Evolutionary conservation across 53 echinoderm and acorn worm species (phyloP), one percentile per base, ranked within the genome.

Genomic region (Echinometra lucunter): DNA sequence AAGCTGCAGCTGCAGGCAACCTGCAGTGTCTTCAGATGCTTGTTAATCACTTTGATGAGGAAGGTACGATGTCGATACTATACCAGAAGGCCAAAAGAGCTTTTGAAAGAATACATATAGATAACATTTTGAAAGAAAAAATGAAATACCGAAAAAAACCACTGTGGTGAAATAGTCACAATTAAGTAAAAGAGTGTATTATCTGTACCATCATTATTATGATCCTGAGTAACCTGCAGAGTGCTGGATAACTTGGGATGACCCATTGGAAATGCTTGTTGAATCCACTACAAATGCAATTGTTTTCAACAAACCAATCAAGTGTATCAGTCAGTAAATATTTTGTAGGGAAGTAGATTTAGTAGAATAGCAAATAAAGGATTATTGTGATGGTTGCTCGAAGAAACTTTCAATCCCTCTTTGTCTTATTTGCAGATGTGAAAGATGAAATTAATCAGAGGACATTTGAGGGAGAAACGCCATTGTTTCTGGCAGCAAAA

Each of bases 401-500:
- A 35, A 72, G 72, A 8, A 72, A 13, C 32, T 2, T 32, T 63
- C 63, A 63, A 63, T 19, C 21, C 6, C 25, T 27, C 25, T 63
- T 63, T 63, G 25, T 81, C 7, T 44, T 81, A 35, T 37, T 28
- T 92, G 19, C 67, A 97, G 97, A 97, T 95, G 88, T 97, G 74
- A 96, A 94, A 63, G 74, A 93, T 53, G 95, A 95, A 30, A 25
- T 95, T 6, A 94, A 97, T 70, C 47, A 93, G 23, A 80, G 67
- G 44, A 96, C 96, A 0, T 97, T 93, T 94, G 97, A 97, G 55
- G 97, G 96, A 32, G 97, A 97, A 57, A 97, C 98, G 0, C 95
- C 97, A 4, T 45, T 97, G 58, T 96, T 96, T 58, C 95, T 97
- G 25, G 97, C 97, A 32, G 97, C 96, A 8, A 95, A 89, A 94